These are phyloP conservation scores for Cathartes aura DNA, from an alignment of 2,113 vertebrate species.

Conservation along the genomic window DNA sequence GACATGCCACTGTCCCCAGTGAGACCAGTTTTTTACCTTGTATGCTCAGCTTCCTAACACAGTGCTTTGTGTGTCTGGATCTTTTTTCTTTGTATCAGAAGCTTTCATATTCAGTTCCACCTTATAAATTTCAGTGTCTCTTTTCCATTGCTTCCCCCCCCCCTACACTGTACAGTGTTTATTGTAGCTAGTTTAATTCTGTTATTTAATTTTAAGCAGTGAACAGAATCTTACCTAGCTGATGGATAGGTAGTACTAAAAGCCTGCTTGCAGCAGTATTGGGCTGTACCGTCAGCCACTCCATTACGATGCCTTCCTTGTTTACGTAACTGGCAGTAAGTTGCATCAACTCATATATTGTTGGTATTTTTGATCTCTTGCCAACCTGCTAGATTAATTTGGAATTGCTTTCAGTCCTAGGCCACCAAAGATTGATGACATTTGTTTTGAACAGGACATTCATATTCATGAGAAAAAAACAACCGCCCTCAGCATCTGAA, in stretches of 20 bases:
- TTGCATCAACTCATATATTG: background rate
- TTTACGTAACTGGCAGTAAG: background rate
- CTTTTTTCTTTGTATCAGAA: background rate
- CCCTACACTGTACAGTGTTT: background rate
- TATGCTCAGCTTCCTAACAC: background rate
- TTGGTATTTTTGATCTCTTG: constrained; percentile 25
- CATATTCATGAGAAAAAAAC: background rate
- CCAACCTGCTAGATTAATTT: background rate
- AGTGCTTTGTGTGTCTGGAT: background rate
- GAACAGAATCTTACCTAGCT: background rate
- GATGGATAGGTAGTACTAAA: background rate
- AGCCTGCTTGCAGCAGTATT: background rate
- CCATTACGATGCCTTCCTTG: background rate
- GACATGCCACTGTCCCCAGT: background rate
- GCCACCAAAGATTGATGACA: background rate
- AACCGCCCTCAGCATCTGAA: rapidly evolving
- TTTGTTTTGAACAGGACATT: background rate
- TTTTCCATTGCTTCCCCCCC: background rate
- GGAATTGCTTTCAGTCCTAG: background rate
- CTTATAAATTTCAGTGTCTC: background rate
- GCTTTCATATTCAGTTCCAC: background rate
- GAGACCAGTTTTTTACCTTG: background rate
- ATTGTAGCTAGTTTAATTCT: background rate
- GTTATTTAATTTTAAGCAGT: background rate
- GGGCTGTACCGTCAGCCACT: background rate